A percentile compares a stretch with the other conserved stretches of the same genome.
These are phyloP conservation scores for Melipona bicolor DNA, from an alignment of 2,888 invertebrate genomes.

Conservation along the genomic window DNA sequence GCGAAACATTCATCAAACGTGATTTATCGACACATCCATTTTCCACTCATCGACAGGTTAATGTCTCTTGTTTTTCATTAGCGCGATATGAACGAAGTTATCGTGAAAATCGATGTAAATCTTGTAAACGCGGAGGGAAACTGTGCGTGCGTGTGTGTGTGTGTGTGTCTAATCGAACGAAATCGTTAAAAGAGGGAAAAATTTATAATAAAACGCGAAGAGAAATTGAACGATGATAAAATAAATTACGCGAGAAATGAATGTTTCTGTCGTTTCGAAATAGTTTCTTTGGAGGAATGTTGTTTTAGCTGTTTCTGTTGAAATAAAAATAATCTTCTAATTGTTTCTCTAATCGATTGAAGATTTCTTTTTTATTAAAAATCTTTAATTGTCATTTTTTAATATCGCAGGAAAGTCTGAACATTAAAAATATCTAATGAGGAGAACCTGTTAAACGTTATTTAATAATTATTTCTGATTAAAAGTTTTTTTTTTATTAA, in stretches of 20 bases:
- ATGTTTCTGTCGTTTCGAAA: neutral
- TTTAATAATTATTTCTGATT: too few relatives aligned
- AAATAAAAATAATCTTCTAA: too few relatives aligned
- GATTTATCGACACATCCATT: conserved; percentile 29
- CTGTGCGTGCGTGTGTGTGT: too few relatives aligned
- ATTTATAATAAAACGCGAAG: neutral
- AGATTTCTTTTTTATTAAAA: too few relatives aligned
- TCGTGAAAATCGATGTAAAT: conserved; percentile 15
- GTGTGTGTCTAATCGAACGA: too few relatives aligned
- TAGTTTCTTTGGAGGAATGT: neutral
- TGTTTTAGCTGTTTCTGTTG: too few relatives aligned
- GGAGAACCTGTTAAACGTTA: too few relatives aligned
- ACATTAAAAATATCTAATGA: too few relatives aligned
- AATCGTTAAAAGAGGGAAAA: neutral
- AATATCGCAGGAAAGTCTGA: too few relatives aligned
- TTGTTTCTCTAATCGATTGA: too few relatives aligned
- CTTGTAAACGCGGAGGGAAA: neutral
- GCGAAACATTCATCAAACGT: conserved; percentile 27
- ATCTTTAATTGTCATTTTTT: too few relatives aligned
- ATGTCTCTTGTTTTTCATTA: conserved; percentile 40
- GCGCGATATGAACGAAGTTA: conserved; percentile 17
- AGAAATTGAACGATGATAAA: neutral
- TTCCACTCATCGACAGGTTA: neutral
- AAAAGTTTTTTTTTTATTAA: too few relatives aligned
- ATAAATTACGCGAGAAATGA: neutral